Evolutionary conservation across 2,888 invertebrate genomes (phyloP), one percentile per base, ranked within the genome.

Genomic region (Mesorhabditis belari): DNA sequence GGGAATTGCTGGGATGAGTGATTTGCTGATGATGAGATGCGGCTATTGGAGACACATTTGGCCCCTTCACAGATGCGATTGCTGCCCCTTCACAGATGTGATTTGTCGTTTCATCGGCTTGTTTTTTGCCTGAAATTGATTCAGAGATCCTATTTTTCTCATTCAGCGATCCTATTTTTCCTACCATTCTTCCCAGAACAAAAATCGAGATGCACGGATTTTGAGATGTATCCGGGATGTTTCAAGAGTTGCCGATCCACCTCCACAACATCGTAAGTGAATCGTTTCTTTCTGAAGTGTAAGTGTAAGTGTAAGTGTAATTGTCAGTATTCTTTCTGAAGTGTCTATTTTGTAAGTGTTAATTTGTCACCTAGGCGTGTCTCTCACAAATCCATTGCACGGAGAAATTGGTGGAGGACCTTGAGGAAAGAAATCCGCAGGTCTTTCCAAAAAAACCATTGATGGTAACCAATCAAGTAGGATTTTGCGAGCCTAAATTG

Each of bases 381-480:
- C 44, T 35, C n/a, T 35, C 12, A 35, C n/a, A 35, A 17, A 35
- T 35, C 44, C 44, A 35, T 35, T 35, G 2, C 17, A 50, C 6
- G 21, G 51, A 50, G 51, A 50, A 17, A 35, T 6, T 12, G 35
- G 17, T 6, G 17, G 35, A n/a, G n/a, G n/a, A n/a, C n/a, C n/a
- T n/a, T n/a, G 21, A 23, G 23, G 54, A 26, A 12, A 61, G 24
- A 73, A 66, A n/a, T 64, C 62, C 24, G 74, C 70, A 3, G 76
- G 76, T 24, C 77, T 61, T 19, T 74, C 71, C 72, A 79, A 77
- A 54, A 74, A 73, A 5, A 79, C 57, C 23, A 79, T 51, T 25
- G 70, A 61, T 6, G 79, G 75, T 12, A 76, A 64, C 76, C 77
- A 77, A 54, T 71, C 65, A 28, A 79, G 62, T 3, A 79, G 66